phyloP scores from a whole-genome alignment of 1,140 invertebrate species.

The Tribolium castaneum region DNA sequence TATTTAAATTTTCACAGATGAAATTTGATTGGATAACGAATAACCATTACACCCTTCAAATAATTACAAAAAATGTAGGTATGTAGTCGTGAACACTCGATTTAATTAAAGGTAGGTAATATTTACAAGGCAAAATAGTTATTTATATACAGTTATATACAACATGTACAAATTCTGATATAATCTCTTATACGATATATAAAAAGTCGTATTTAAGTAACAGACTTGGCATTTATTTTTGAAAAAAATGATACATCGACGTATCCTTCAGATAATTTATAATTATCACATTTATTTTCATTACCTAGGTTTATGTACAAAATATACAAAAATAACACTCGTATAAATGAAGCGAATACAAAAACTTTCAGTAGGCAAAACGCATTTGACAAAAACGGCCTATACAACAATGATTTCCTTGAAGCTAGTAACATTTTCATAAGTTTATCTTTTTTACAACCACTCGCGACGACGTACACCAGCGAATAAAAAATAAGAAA shows the following conservation, averaged over 20 bases:
- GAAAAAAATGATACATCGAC: not conserved
- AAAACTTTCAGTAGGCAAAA: conserved; percentile 3
- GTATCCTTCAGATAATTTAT: conserved; percentile 19
- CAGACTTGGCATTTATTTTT: conserved; percentile 26
- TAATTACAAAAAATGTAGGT: conserved; percentile 37
- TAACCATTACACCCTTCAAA: conserved; percentile 37
- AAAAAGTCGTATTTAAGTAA: conserved; percentile 32
- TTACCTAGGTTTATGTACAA: conserved; percentile 29
- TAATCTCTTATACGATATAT: conserved; percentile 39
- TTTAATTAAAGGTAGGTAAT: conserved; percentile 38
- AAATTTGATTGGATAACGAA: conserved; percentile 40
- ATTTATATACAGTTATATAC: conserved; percentile 36
- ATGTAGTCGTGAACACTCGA: conserved; percentile 28
- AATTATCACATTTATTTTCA: conserved; percentile 43
- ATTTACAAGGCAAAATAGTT: conserved; percentile 42
- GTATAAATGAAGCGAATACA: conserved; percentile 8
- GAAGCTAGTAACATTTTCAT: conserved; percentile 25
- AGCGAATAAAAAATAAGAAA: not conserved
- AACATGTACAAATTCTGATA: conserved; percentile 29
- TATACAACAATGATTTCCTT: conserved; percentile 11
- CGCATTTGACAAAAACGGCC: not conserved
- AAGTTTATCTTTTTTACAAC: conserved; percentile 1
- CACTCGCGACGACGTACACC: conserved; percentile 1
- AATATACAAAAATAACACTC: conserved; percentile 28
- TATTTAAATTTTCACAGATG: conserved; percentile 42